Conservation (phyloP, 2,113 vertebrate genomes). For the Brachypteracias leptosomus region DNA sequence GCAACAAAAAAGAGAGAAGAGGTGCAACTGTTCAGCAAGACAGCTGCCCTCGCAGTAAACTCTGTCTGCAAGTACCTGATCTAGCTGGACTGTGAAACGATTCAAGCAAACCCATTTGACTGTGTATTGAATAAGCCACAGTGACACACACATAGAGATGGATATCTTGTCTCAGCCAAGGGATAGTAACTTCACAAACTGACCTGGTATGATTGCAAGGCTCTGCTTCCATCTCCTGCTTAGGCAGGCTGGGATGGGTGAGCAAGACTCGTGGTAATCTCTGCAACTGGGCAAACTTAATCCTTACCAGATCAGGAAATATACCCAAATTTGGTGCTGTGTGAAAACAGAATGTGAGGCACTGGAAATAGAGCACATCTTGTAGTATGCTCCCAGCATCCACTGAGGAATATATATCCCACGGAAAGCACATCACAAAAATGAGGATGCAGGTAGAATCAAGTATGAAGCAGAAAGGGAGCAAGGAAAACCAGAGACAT, state of each 20-base stretch:
- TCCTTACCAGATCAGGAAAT: background rate
- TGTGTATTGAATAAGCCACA: background rate
- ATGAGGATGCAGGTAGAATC: background rate
- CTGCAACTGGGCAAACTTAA: background rate
- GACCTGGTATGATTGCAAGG: background rate
- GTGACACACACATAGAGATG: fast-evolving
- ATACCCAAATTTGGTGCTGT: background rate
- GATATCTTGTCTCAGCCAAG: background rate
- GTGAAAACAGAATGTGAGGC: background rate
- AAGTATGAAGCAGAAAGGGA: background rate
- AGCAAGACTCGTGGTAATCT: background rate
- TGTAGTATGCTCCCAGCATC: background rate
- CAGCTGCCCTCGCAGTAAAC: background rate
- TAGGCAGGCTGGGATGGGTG: background rate
- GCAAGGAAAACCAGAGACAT: background rate
- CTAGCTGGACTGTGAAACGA: background rate
- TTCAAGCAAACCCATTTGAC: background rate
- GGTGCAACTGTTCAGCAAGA: background rate
- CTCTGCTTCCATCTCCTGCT: background rate
- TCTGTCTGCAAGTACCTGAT: background rate
- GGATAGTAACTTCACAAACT: background rate
- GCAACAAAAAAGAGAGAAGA: background rate
- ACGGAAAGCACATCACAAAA: background rate
- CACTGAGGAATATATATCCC: background rate
- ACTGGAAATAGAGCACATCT: fast-evolving